Evolutionary conservation across 2,113 vertebrate genomes (phyloP).

Genomic region (Tiliqua scincoides): DNA sequence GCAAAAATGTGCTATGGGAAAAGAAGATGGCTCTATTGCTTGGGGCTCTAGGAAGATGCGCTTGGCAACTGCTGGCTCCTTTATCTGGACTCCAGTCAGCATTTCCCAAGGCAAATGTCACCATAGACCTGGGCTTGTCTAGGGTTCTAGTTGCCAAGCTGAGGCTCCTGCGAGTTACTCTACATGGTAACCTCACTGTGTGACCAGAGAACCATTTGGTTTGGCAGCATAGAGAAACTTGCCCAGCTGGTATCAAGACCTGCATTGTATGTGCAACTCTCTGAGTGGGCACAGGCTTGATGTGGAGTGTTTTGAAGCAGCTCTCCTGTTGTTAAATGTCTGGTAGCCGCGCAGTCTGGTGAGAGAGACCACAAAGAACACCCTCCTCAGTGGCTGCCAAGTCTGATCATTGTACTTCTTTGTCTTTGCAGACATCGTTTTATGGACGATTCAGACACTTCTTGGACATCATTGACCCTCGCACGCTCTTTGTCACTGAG

Average conservation of each 20-base stretch:
- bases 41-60: neutral
- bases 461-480: conserved; percentile 92
- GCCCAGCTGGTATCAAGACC: neutral
- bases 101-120: neutral
- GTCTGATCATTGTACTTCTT: neutral
- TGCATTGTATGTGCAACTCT: neutral
- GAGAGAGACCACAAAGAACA: no score
- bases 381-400: neutral
- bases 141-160: neutral
- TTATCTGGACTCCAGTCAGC: neutral
- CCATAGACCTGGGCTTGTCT: neutral
- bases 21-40: neutral
- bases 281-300: neutral
- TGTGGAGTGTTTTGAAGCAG: neutral
- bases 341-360: neutral
- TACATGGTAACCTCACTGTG: neutral
- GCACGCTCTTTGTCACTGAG: conserved; percentile 90
- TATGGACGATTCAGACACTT: conserved; percentile 90
- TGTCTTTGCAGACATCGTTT: conserved; percentile 81
- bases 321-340: no score
- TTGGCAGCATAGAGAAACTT: neutral
- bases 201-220: neutral
- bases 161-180: neutral
- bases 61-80: neutral
- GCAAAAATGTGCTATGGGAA: neutral